These are phyloP conservation scores for Cladopsammia gracilis DNA, from an alignment of 64 coral and sea anemone genomes.

Conservation along the genomic window DNA sequence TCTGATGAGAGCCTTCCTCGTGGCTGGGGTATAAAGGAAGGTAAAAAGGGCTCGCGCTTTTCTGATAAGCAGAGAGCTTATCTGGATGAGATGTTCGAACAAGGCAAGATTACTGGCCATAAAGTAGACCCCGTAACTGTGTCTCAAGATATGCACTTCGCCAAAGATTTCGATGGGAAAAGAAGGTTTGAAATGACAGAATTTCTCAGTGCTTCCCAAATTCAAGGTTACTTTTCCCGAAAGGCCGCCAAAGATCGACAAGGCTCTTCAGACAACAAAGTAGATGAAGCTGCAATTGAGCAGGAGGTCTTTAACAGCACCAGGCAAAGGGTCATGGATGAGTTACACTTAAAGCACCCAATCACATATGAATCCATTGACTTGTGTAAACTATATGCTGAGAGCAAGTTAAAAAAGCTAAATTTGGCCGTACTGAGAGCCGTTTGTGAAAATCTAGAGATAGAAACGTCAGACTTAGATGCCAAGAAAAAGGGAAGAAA, in stretches of 20 bases:
- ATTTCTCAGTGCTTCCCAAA: constrained; percentile 9
- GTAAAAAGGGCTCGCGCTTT: background rate
- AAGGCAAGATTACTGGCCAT: constrained; percentile 2
- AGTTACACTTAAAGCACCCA: too few relatives aligned
- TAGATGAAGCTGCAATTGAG: too few relatives aligned
- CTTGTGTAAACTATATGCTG: too few relatives aligned
- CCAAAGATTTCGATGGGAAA: background rate
- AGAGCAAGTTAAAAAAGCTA: too few relatives aligned
- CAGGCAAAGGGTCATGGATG: too few relatives aligned
- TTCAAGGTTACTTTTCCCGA: constrained; percentile 28
- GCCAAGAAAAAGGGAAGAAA: too few relatives aligned
- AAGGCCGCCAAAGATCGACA: background rate
- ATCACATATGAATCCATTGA: too few relatives aligned
- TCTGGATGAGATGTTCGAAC: constrained; percentile 14
- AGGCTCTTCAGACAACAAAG: too few relatives aligned
- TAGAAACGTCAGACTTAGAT: too few relatives aligned
- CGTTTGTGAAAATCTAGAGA: too few relatives aligned
- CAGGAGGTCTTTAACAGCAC: too few relatives aligned
- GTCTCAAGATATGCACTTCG: constrained; percentile 10
- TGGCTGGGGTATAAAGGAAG: constrained; percentile 13
- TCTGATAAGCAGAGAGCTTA: background rate
- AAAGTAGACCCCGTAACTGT: constrained; percentile 19
- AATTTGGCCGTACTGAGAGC: too few relatives aligned
- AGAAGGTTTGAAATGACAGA: background rate
- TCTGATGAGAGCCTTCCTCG: background rate